Conservation (phyloP, 2,113 vertebrate species). For the Parus major region DNA sequence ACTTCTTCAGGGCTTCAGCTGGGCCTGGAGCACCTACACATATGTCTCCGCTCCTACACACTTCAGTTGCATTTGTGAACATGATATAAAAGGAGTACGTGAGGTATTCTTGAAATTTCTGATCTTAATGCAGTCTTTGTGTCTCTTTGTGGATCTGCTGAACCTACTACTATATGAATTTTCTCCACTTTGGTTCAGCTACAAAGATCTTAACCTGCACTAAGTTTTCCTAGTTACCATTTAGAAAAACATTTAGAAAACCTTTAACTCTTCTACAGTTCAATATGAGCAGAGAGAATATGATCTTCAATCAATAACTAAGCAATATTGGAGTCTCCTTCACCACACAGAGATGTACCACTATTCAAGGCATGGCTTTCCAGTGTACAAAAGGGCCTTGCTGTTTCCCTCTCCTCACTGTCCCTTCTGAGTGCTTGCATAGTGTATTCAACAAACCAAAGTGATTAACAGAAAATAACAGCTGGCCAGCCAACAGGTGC, state of each 20-base stretch:
- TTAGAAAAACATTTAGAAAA: neutral
- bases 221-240: neutral
- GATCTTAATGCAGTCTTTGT: neutral
- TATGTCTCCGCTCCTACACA: neutral
- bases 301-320: neutral
- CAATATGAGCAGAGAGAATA: neutral
- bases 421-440: neutral
- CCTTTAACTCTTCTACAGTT: neutral
- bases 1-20: neutral
- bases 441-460: neutral
- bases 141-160: neutral
- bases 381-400: neutral
- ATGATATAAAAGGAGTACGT: neutral
- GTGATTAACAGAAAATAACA: neutral
- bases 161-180: neutral
- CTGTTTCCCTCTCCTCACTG: neutral
- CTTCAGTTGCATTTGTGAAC: neutral
- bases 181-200: neutral
- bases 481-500: neutral
- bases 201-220: neutral
- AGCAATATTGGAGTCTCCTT: neutral
- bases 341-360: accelerated
- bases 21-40: neutral
- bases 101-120: neutral
- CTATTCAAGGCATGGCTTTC: neutral